Base-by-base conservation (phyloP, 2,113 vertebrate species). In the Pelodiscus sinensis region DNA sequence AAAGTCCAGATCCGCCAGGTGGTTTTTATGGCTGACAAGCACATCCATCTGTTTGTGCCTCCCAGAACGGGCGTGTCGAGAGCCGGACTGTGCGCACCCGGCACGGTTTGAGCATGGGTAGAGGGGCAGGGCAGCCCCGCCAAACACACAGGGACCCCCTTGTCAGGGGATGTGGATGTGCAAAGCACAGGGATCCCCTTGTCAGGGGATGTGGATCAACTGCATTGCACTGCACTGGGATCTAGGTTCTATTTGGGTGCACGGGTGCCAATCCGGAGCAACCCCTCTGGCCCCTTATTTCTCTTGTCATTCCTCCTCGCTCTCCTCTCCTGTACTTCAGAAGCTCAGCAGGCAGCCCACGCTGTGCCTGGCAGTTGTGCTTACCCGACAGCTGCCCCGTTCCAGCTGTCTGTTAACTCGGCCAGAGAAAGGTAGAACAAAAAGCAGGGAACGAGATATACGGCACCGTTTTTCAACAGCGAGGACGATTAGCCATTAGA, bases 1-100 rank as follows among this genome's bases (percentile, higher is more conserved):
- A n/a, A 97, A 95, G 95, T 95, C 91, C 89, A 92, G 82, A 82
- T 97, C 96, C 94, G 89, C 94, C 94, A 95, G 86, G 87, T 87
- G 93, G 85, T 79, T 95, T 0, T 2, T 50, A 92, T 96, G 94
- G 93, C 96, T 96, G 95, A 96, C 94, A 96, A 97, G 94, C 77
- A 88, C 95, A 97, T 95, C 94, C 86, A 96, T 89, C 71, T 93
- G 86, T 96, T 95, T 94, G 96, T 91, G 92, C 84, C 54, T 95
- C 96, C 90, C 96, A 0, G 0, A 14, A 90, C 77, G 86, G 2
- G 0, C 81, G 13, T 65, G 51, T 0, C 0, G 87, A 86, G 94
- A 96, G 90, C 54, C 87, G 75, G 92, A 19, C 87, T 71, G 77
- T 12, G 6, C 60, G 3, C 27, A 15, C 60, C 0, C 2, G 75